Percentiles rank a stretch among this genome's conserved stretches.
These are phyloP conservation scores for Xiphorhynchus elegans DNA, from an alignment of 2,113 vertebrate genomes.

Conservation along the genomic window DNA sequence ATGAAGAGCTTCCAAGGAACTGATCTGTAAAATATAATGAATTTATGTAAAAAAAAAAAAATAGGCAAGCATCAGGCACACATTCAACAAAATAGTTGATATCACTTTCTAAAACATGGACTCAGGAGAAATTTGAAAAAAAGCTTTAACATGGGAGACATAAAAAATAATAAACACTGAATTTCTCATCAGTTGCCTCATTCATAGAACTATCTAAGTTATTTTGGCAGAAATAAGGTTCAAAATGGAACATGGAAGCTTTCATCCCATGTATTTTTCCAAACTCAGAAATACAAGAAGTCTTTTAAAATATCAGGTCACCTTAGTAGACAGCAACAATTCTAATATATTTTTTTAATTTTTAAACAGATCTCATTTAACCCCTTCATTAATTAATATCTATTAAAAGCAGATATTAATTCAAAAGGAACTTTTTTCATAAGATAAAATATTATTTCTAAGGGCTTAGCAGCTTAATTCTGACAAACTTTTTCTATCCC, in stretches of 20 bases:
- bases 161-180: background rate
- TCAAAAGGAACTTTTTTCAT: background rate
- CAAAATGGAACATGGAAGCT: background rate
- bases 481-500: background rate
- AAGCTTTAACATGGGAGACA: background rate
- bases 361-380: background rate
- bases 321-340: background rate
- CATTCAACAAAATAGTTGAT: background rate
- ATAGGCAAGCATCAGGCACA: background rate
- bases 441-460: background rate
- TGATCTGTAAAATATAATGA: background rate
- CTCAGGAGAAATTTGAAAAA: background rate
- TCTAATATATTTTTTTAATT: background rate
- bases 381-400: background rate
- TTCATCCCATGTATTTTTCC: background rate
- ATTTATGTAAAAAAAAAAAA: background rate
- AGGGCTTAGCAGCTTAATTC: background rate
- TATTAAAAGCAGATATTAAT: background rate
- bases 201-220: background rate
- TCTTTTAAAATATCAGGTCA: background rate
- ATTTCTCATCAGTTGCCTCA: background rate
- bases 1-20: background rate
- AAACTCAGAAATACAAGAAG: background rate
- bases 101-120: background rate
- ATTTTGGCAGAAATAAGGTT: conserved; percentile 6